Conservation (phyloP, 2,113 vertebrate species). For the Tapirus terrestris region DNA sequence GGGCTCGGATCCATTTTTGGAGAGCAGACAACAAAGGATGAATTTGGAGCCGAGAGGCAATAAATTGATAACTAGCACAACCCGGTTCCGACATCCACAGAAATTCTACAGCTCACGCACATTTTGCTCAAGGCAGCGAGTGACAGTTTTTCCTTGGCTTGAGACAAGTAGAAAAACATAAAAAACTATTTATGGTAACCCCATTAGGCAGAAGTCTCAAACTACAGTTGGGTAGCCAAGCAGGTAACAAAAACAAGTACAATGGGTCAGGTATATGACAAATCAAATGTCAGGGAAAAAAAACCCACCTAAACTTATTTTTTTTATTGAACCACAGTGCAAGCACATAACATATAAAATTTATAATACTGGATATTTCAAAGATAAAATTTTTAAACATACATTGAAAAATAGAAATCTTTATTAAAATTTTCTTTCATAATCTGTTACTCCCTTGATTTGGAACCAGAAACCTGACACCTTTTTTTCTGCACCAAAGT, state of each 20-base stretch:
- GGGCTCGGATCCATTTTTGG: not conserved
- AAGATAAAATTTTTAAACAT: not conserved
- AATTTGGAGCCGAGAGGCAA: not conserved
- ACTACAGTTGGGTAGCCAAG: not conserved
- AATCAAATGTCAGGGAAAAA: not conserved
- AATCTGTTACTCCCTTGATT: not conserved
- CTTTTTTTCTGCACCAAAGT: not conserved
- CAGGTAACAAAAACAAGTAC: not conserved
- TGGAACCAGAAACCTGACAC: constrained; percentile 7
- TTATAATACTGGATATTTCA: not conserved
- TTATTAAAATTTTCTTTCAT: not conserved
- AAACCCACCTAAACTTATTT: not conserved
- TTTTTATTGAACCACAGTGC: not conserved
- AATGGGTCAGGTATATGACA: not conserved
- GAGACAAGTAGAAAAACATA: not conserved
- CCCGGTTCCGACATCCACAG: not conserved
- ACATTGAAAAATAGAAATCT: not conserved
- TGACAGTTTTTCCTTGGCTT: not conserved
- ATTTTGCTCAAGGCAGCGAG: not conserved
- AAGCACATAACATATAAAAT: not conserved
- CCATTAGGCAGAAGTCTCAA: not conserved
- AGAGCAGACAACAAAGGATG: not conserved
- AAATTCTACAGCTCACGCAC: not conserved
- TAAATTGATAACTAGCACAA: not conserved
- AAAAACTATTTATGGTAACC: not conserved